Evolutionary conservation across 2,113 vertebrate genomes (phyloP).

Genomic region (Phyllostomus discolor): DNA sequence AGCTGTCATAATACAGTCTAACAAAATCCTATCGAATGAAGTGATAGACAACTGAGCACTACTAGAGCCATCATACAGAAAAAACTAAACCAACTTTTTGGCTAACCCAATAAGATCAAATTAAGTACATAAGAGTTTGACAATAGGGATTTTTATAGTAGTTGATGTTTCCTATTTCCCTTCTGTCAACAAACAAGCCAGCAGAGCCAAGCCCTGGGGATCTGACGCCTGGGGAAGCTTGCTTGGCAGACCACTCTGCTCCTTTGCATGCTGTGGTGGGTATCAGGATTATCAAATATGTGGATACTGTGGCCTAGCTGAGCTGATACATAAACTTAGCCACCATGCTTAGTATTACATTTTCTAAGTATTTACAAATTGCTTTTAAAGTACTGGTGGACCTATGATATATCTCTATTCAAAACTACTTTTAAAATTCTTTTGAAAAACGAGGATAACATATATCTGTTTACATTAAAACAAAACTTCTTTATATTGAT

Average conservation of each 20-base stretch:
- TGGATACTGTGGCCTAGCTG: not conserved
- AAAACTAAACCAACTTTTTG: no score
- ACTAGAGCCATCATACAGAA: no score
- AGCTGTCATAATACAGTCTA: no score
- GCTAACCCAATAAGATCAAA: not conserved
- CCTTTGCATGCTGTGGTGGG: not conserved
- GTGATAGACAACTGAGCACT: no score
- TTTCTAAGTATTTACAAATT: not conserved
- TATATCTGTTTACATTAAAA: not conserved
- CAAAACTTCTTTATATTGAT: not conserved
- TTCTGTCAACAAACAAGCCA: not conserved
- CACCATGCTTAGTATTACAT: not conserved
- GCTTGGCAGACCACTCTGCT: not conserved
- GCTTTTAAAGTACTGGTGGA: not conserved
- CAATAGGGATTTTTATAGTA: not conserved
- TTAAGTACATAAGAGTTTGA: not conserved
- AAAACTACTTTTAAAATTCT: not conserved
- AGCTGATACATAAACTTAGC: not conserved
- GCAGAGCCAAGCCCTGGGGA: not conserved
- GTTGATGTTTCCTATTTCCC: not conserved
- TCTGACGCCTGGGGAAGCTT: not conserved
- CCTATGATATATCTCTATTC: not conserved
- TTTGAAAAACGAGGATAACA: not conserved
- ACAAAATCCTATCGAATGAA: no score
- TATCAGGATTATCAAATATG: not conserved